Conservation (phyloP, 2,113 vertebrate species). For the Macrotis lagotis region DNA sequence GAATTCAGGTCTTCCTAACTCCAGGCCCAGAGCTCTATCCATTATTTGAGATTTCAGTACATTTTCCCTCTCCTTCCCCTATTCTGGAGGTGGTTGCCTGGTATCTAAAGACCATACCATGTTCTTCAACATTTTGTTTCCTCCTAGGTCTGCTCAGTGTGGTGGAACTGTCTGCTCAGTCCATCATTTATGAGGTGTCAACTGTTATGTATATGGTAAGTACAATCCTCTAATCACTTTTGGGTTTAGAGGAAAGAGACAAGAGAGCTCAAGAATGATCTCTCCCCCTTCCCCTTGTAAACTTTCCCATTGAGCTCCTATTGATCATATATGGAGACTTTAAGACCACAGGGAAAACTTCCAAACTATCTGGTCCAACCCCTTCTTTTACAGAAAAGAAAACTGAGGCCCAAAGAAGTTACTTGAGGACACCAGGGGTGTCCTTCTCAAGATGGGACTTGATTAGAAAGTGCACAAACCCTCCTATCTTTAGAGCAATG, state of each 20-base stretch:
- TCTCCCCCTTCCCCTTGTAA: not conserved
- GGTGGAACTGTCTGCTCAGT: constrained; percentile 89
- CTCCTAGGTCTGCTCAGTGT: constrained; percentile 87
- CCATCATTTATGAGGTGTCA: constrained; percentile 88
- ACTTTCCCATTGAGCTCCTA: not conserved
- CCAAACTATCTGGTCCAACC: not conserved
- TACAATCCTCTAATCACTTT: not conserved
- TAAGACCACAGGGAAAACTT: not conserved
- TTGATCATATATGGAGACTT: not conserved
- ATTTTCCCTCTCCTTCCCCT: not conserved
- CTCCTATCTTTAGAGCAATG: not conserved
- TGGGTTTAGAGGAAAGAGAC: not conserved
- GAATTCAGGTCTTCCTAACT: not conserved
- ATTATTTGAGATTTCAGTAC: not conserved
- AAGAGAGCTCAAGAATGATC: not conserved
- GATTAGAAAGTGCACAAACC: too few relatives aligned
- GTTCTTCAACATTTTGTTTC: not conserved
- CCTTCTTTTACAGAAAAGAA: not conserved
- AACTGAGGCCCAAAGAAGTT: not conserved
- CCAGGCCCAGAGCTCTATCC: not conserved
- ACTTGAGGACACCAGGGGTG: too few relatives aligned
- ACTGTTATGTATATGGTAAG: constrained; percentile 90
- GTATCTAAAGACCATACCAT: too few relatives aligned
- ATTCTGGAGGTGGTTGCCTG: too few relatives aligned
- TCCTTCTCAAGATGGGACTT: not conserved